These are phyloP conservation scores for Protophormia terraenovae DNA, from an alignment of 2,888 invertebrate genomes.

Conservation along the genomic window DNA sequence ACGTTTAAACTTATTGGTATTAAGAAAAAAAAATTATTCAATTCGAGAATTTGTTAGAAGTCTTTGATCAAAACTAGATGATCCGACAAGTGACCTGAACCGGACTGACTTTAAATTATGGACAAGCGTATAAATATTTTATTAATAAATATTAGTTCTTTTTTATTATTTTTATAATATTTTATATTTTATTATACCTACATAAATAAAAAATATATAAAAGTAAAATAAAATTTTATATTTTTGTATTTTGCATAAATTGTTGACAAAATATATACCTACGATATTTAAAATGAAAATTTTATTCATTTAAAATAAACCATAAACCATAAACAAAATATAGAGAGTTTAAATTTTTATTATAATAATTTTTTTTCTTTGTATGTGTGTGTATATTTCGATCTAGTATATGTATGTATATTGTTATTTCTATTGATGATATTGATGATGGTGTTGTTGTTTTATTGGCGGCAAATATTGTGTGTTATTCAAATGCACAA, in stretches of 20 bases:
- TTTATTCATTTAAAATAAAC: conserved; percentile 4
- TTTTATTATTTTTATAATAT: background rate
- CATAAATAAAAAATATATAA: background rate
- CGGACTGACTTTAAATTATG: background rate
- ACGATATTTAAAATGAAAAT: background rate
- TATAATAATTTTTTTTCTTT: background rate
- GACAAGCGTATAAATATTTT: background rate
- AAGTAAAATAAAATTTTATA: background rate
- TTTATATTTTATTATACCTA: background rate
- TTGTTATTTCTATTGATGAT: background rate
- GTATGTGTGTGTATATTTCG: background rate
- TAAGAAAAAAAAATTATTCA: no score
- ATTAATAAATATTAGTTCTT: background rate
- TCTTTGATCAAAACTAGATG: no score
- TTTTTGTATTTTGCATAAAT: conserved; percentile 30
- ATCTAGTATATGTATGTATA: background rate
- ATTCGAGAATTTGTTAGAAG: no score
- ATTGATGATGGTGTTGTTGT: conserved; percentile 10
- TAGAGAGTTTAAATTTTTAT: background rate
- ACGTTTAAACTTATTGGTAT: no score
- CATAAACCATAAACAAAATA: conserved; percentile 31
- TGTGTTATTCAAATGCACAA: conserved; percentile 71
- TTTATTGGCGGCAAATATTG: conserved; percentile 71
- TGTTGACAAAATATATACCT: background rate
- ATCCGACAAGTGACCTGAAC: background rate